A percentile compares a stretch with the other conserved stretches of the same genome.
Conservation (phyloP, 2,888 invertebrate species). For the Tenthredo scrophulariae region DNA sequence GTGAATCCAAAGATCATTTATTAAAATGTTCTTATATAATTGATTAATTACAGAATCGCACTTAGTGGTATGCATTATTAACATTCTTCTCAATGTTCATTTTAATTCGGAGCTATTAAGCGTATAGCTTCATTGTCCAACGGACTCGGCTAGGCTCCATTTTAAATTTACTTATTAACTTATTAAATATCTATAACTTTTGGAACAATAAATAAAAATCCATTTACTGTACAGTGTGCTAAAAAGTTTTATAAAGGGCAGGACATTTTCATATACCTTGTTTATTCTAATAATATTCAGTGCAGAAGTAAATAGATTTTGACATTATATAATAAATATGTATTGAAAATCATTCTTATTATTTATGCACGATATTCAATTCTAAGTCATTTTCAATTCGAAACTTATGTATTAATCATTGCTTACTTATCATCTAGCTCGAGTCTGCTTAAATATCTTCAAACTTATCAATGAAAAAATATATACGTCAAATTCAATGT, state of each 20-base stretch:
- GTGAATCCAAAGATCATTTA: conserved; percentile 15
- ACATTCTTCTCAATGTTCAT: conserved; percentile 64
- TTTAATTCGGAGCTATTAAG: conserved; percentile 70
- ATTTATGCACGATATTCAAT: conserved; percentile 28
- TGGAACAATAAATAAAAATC: conserved; percentile 69
- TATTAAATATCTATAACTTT: conserved; percentile 62
- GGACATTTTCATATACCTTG: conserved; percentile 55
- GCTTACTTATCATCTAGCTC: conserved; percentile 33
- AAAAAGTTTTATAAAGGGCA: conserved; percentile 64
- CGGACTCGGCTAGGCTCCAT: conserved; percentile 70
- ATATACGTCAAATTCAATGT: background rate
- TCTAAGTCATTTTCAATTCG: conserved; percentile 22
- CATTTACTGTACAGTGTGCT: conserved; percentile 62
- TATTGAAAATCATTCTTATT: conserved; percentile 28
- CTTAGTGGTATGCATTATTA: conserved; percentile 69
- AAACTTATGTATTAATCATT: conserved; percentile 23
- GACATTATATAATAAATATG: conserved; percentile 10
- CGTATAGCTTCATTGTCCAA: conserved; percentile 73
- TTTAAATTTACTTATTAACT: conserved; percentile 60
- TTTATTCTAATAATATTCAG: conserved; percentile 13
- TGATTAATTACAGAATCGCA: conserved; percentile 68
- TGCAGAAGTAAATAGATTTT: conserved; percentile 32
- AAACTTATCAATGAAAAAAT: conserved; percentile 21
- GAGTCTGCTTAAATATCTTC: background rate
- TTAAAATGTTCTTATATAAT: conserved; percentile 31